Conservation (phyloP, 2,797 vertebrate species). For the Otus scops region DNA sequence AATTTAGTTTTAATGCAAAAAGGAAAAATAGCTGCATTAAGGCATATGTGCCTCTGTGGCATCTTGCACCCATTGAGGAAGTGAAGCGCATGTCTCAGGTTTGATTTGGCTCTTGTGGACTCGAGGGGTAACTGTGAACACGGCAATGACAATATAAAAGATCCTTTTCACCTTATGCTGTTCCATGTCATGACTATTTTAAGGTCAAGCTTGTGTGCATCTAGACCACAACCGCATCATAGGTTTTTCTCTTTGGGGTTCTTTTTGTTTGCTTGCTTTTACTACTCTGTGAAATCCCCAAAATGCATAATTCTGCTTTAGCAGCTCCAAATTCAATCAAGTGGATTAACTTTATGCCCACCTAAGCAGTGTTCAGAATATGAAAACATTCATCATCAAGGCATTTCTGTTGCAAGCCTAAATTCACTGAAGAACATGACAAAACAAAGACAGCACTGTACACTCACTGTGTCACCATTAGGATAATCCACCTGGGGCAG, state of each 20-base stretch:
- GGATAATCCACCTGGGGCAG: not conserved
- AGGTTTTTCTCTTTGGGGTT: not conserved
- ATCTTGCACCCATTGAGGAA: not conserved
- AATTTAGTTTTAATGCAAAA: not conserved
- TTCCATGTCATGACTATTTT: not conserved
- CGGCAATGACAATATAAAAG: not conserved
- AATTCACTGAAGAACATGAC: not conserved
- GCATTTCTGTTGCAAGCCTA: not conserved
- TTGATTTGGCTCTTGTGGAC: not conserved
- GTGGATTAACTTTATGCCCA: not conserved
- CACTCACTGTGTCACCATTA: fast-evolving
- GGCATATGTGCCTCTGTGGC: not conserved
- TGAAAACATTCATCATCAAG: not conserved
- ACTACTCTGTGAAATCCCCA: not conserved
- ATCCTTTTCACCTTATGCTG: not conserved
- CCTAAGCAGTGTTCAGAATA: not conserved
- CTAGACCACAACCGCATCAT: not conserved
- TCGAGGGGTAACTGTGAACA: not conserved
- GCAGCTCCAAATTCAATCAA: not conserved
- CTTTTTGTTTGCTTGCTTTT: not conserved
- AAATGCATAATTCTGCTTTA: not conserved
- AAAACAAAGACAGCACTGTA: not conserved
- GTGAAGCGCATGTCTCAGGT: not conserved
- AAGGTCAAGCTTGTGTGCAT: not conserved
- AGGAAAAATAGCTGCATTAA: not conserved